Percentiles rank a stretch among this genome's conserved stretches.
Conservation (phyloP, 2,888 invertebrate species). For the Calephelis perditalis region DNA sequence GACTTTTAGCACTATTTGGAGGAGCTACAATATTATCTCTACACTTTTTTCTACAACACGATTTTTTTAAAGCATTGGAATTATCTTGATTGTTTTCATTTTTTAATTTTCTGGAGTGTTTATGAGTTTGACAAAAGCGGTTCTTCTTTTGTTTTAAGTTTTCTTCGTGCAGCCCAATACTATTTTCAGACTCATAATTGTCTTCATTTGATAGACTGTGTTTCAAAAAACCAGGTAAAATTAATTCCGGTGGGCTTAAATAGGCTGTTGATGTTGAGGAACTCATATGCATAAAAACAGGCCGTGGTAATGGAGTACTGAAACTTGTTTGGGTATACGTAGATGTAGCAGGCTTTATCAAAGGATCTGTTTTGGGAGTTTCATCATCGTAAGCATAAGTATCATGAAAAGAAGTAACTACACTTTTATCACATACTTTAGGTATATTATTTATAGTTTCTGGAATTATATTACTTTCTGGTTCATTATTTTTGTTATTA, state of each 20-base stretch:
- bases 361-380: constrained; percentile 34
- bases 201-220: constrained; percentile 37
- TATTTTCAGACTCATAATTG: constrained; percentile 33
- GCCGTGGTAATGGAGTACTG: constrained; percentile 49
- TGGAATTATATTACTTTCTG: constrained; percentile 4
- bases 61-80: background rate
- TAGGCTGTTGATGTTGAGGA: constrained; percentile 72
- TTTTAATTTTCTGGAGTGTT: constrained; percentile 1
- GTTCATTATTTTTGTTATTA: constrained; percentile 13
- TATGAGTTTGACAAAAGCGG: constrained; percentile 29
- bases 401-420: constrained; percentile 38
- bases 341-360: constrained; percentile 47
- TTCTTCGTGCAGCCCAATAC: constrained; percentile 23
- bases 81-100: background rate
- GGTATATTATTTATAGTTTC: constrained; percentile 16
- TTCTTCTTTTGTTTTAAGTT: constrained; percentile 15
- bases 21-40: constrained; percentile 36
- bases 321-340: constrained; percentile 59
- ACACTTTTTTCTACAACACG: background rate
- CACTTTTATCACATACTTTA: constrained; percentile 38
- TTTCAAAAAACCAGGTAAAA: constrained; percentile 53
- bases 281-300: constrained; percentile 60
- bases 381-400: constrained; percentile 34
- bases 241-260: constrained; percentile 70
- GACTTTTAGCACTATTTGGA: constrained; percentile 45